These are phyloP conservation scores for Leptopilina myrica DNA, from an alignment of 2,888 invertebrate genomes.

Conservation along the genomic window DNA sequence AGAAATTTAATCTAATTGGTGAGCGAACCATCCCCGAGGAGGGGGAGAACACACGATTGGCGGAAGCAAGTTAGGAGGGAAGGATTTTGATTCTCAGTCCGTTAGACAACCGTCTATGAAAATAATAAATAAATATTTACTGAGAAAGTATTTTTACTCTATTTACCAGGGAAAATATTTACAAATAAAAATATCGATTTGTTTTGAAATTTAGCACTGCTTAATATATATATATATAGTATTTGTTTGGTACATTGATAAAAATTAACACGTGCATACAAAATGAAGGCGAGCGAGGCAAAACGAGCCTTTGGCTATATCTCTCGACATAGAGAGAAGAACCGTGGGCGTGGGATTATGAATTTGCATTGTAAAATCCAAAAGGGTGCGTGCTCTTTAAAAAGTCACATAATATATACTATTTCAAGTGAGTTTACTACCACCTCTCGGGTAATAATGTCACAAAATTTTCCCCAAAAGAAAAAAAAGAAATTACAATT, in stretches of 20 bases:
- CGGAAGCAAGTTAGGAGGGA: too few species aligned
- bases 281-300: conserved; percentile 10
- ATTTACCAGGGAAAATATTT: too few species aligned
- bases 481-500: neutral
- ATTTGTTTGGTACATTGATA: conserved; percentile 8
- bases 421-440: neutral
- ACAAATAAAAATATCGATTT: too few species aligned
- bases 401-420: conserved; percentile 1
- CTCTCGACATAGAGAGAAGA: neutral
- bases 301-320: conserved; percentile 15
- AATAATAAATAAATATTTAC: too few species aligned
- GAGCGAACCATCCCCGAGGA: too few species aligned
- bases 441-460: conserved; percentile 2
- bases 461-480: neutral
- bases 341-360: conserved; percentile 34
- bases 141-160: too few species aligned
- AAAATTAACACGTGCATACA: conserved; percentile 34
- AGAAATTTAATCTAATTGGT: too few species aligned
- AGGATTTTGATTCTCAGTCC: too few species aligned
- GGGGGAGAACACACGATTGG: too few species aligned
- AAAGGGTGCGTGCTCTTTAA: neutral
- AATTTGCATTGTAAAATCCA: conserved; percentile 35
- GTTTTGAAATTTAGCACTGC: too few species aligned
- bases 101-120: too few species aligned
- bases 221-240: neutral